Percentiles rank a stretch among this genome's conserved stretches.
Conservation (phyloP, 2,797 vertebrate genomes). For the Galagoides demidoff region DNA sequence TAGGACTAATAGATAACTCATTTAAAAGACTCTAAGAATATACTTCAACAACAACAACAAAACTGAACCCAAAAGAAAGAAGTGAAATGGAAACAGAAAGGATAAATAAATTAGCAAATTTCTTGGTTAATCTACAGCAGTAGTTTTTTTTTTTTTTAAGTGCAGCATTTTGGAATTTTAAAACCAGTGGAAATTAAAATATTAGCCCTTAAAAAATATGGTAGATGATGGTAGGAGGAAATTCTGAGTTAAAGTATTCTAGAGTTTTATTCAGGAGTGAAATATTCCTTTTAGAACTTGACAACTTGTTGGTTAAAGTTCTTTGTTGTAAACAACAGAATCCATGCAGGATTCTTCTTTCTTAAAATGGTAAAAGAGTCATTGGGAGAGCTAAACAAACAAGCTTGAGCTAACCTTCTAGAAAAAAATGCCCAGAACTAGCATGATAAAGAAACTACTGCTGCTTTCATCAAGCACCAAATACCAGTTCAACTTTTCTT, state of each 20-base stretch:
- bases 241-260: conserved; percentile 21
- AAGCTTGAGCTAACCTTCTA: neutral
- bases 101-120: neutral
- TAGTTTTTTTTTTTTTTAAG: neutral
- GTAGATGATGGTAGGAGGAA: conserved; percentile 1
- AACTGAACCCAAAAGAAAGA: conserved; percentile 8
- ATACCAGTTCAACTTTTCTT: neutral
- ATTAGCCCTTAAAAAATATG: conserved; percentile 19
- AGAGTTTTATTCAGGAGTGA: conserved; percentile 30
- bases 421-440: neutral
- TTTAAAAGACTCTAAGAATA: conserved; percentile 29
- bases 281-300: conserved; percentile 18
- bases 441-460: neutral
- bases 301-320: conserved; percentile 2
- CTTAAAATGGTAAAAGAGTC: conserved; percentile 1
- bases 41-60: neutral
- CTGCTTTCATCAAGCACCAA: neutral
- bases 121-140: neutral
- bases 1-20: neutral
- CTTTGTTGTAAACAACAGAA: neutral
- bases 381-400: neutral
- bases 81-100: neutral
- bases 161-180: conserved; percentile 35
- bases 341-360: neutral
- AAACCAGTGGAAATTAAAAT: conserved; percentile 51